A percentile compares a stretch with the other conserved stretches of the same genome.
Evolutionary conservation across 2,113 vertebrate species (phyloP).

Genomic region (Riparia riparia): DNA sequence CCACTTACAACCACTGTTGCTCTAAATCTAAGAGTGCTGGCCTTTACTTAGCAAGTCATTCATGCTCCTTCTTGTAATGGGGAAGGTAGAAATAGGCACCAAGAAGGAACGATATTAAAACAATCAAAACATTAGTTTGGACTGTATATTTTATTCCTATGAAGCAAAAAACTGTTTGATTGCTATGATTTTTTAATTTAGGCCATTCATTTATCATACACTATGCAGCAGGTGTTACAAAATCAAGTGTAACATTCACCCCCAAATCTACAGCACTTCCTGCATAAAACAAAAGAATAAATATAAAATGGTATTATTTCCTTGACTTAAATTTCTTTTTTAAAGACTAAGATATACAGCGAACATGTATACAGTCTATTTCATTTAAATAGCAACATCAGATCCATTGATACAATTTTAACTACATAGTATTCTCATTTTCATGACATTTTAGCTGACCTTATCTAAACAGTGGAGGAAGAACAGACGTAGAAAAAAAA

Average conservation of each 20-base stretch:
- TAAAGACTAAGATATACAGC: not conserved
- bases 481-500: not conserved
- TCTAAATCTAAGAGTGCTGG: not conserved
- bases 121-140: not conserved
- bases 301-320: not conserved
- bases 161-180: not conserved
- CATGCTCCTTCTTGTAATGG: not conserved
- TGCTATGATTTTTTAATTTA: not conserved
- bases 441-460: not conserved
- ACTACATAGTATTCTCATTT: not conserved
- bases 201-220: not conserved
- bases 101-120: not conserved
- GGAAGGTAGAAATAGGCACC: not conserved
- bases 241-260: not conserved
- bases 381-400: not conserved
- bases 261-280: not conserved
- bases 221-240: not conserved
- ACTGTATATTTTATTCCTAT: not conserved
- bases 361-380: rapidly evolving
- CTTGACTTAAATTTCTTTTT: not conserved
- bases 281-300: not conserved
- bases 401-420: not conserved
- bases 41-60: not conserved
- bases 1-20: not conserved
- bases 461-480: not conserved